Evolutionary conservation across 2,888 invertebrate genomes (phyloP).

Genomic region (Mamestra brassicae): DNA sequence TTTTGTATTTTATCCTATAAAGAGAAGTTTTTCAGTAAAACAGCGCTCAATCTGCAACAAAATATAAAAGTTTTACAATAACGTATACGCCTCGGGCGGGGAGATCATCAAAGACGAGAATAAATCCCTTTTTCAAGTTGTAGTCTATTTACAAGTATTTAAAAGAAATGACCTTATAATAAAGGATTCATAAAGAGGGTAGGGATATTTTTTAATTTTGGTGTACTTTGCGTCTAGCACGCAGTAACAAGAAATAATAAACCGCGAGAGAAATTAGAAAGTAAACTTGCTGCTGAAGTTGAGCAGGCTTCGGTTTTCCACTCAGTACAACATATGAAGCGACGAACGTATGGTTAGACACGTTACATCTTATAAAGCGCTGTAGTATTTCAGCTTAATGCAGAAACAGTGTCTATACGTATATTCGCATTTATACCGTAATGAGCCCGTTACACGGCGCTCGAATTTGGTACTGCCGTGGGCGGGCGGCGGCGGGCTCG

Average conservation of each 20-base stretch:
- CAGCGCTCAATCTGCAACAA: conserved; percentile 88
- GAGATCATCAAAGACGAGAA: conserved; percentile 83
- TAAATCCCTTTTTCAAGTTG: conserved; percentile 81
- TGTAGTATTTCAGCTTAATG: conserved; percentile 86
- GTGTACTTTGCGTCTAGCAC: conserved; percentile 11
- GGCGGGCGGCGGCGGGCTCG: conserved; percentile 84
- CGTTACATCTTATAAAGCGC: conserved; percentile 70
- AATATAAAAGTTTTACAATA: conserved; percentile 90
- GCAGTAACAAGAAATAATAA: conserved; percentile 17
- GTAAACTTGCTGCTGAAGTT: conserved; percentile 41
- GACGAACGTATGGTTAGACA: conserved; percentile 59
- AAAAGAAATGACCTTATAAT: conserved; percentile 70
- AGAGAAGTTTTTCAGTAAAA: conserved; percentile 89
- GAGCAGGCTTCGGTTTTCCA: conserved; percentile 27
- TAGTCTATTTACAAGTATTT: conserved; percentile 76
- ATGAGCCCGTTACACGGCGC: conserved; percentile 84
- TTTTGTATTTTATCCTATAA: conserved; percentile 88
- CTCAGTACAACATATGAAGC: conserved; percentile 42
- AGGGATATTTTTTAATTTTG: conserved; percentile 34
- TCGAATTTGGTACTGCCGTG: conserved; percentile 87
- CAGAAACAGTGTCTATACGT: conserved; percentile 87
- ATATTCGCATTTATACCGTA: conserved; percentile 81
- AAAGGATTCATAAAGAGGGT: conserved; percentile 68
- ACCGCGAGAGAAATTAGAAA: conserved; percentile 22
- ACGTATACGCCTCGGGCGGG: conserved; percentile 87